These are phyloP conservation scores for Trachelus tabidus DNA, from an alignment of 2,888 invertebrate genomes.

Conservation along the genomic window DNA sequence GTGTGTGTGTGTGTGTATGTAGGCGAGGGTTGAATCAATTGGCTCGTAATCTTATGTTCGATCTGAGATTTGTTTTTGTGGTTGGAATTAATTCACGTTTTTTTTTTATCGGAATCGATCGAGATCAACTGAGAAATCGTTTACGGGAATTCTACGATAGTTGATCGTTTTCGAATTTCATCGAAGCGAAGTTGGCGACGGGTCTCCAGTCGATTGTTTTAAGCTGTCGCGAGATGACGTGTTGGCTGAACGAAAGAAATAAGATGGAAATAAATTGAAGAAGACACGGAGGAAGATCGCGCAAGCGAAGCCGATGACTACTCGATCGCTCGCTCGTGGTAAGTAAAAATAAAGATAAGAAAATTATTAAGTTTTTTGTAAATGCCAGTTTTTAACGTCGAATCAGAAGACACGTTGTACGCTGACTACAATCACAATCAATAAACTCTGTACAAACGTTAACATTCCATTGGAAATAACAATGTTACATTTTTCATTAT, in stretches of 20 bases:
- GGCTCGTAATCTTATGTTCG: neutral
- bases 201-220: neutral
- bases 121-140: neutral
- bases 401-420: constrained; percentile 36
- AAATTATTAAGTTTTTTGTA: neutral
- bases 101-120: neutral
- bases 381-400: constrained; percentile 15
- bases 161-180: neutral
- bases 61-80: neutral
- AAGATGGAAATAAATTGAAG: neutral
- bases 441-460: constrained; percentile 61
- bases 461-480: constrained; percentile 54
- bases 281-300: neutral
- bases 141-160: no score
- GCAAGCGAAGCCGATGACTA: neutral
- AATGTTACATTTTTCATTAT: constrained; percentile 40
- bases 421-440: constrained; percentile 33
- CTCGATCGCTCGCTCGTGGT: neutral
- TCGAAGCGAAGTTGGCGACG: neutral
- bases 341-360: neutral
- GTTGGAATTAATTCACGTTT: neutral
- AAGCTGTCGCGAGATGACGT: neutral
- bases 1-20: constrained; percentile 17
- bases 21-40: constrained; percentile 38
- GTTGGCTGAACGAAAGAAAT: neutral